These are phyloP conservation scores for Megastigmus dorsalis DNA, from an alignment of 2,888 invertebrate genomes.

Conservation along the genomic window DNA sequence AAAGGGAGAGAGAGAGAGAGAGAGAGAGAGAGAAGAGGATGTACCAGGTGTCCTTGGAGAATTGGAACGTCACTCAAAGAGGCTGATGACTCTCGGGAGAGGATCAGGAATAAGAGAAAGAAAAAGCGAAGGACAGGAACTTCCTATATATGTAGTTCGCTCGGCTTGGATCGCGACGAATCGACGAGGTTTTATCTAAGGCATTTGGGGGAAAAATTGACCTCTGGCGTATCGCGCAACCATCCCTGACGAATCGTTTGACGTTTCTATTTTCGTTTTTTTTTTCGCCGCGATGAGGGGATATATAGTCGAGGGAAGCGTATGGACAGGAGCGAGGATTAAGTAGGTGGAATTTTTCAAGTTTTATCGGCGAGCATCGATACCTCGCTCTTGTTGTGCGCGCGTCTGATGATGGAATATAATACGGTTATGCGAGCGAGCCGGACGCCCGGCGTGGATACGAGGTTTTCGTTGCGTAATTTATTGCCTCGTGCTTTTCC, in stretches of 20 bases:
- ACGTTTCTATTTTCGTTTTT: constrained; percentile 38
- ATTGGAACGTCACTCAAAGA: constrained; percentile 54
- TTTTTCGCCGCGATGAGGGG: background rate
- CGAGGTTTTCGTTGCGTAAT: constrained; percentile 2
- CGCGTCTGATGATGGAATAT: background rate
- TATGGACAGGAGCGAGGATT: constrained; percentile 18
- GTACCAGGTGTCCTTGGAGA: constrained; percentile 54
- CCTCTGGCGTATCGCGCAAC: constrained; percentile 26
- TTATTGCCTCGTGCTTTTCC: background rate
- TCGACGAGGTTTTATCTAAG: constrained; percentile 17
- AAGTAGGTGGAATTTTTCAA: constrained; percentile 50
- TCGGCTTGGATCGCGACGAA: background rate
- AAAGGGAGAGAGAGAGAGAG: background rate
- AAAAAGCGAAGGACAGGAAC: constrained; percentile 7
- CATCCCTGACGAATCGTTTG: constrained; percentile 33
- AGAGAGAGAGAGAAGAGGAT: background rate
- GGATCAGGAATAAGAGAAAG: background rate
- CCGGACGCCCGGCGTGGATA: background rate
- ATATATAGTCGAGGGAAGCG: no score
- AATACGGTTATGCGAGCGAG: background rate
- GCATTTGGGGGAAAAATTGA: constrained; percentile 36
- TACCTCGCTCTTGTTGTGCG: no score
- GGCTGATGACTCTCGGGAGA: constrained; percentile 48
- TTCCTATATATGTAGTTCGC: constrained; percentile 22
- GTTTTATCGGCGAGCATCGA: constrained; percentile 38